Percentiles rank a stretch among this genome's conserved stretches.
These are phyloP conservation scores for Trematocara nigrifrons DNA, from an alignment of 2,113 vertebrate genomes.

Conservation along the genomic window DNA sequence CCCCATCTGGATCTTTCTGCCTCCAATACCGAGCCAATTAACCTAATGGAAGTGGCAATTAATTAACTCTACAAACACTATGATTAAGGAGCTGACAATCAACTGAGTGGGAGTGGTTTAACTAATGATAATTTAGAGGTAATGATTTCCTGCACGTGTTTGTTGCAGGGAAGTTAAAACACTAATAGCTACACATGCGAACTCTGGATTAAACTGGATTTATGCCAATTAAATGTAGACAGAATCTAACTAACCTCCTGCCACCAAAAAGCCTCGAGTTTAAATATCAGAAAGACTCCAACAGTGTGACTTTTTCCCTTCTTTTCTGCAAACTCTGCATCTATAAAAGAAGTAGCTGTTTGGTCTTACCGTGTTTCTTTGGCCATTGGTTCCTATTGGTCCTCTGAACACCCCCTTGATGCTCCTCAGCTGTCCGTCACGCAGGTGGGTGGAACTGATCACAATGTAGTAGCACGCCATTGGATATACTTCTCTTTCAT, in stretches of 20 bases:
- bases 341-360: background rate
- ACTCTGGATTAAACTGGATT: background rate
- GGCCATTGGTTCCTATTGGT: constrained; percentile 85
- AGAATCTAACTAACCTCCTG: background rate
- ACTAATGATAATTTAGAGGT: constrained; percentile 21
- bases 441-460: constrained; percentile 96
- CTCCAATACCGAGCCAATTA: constrained; percentile 45
- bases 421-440: constrained; percentile 94
- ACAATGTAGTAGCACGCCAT: constrained; percentile 99
- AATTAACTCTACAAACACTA: constrained; percentile 54
- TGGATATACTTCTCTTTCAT: constrained; percentile 59
- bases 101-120: constrained; percentile 19
- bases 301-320: background rate
- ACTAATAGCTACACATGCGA: background rate
- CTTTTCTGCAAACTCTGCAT: background rate
- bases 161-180: background rate
- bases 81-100: constrained; percentile 60
- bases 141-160: constrained; percentile 2
- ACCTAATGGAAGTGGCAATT: constrained; percentile 66
- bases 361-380: constrained; percentile 83
- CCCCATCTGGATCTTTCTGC: constrained; percentile 27
- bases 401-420: constrained; percentile 98
- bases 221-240: background rate
- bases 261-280: background rate
- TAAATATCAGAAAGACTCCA: background rate